phyloP scores from a whole-genome alignment of 2,797 vertebrate genomes.

The Hippoglossus hippoglossus region DNA sequence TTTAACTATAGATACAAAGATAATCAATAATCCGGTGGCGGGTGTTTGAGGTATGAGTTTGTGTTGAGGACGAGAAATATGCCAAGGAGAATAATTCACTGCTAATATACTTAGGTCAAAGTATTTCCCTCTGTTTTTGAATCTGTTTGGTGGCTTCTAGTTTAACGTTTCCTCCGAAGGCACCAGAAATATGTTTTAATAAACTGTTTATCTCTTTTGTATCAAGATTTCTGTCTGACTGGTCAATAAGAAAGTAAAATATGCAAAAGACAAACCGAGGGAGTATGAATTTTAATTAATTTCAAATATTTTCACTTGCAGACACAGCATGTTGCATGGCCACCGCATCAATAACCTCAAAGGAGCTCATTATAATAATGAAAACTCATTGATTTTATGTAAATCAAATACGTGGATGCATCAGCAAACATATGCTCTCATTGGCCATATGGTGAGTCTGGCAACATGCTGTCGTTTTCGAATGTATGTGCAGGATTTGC shows the following conservation, averaged over 20 bases:
- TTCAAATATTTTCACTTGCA: slow-evolving; percentile 2
- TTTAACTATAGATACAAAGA: slow-evolving; percentile 25
- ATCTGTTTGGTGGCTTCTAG: background rate
- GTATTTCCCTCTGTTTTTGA: slow-evolving; percentile 2
- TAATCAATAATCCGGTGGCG: slow-evolving; percentile 25
- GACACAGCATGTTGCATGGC: slow-evolving; percentile 4
- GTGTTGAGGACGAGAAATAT: slow-evolving; percentile 27
- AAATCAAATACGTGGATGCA: slow-evolving; percentile 21
- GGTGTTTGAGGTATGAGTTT: slow-evolving; percentile 25
- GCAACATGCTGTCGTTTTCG: background rate
- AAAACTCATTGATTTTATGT: slow-evolving; percentile 59
- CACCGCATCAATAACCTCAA: slow-evolving; percentile 37
- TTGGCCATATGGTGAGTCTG: slow-evolving; percentile 2
- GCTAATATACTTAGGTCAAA: slow-evolving; percentile 23
- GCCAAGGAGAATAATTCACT: slow-evolving; percentile 14
- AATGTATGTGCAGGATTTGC: slow-evolving; percentile 3
- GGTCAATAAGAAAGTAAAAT: slow-evolving; percentile 17
- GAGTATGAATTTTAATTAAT: slow-evolving; percentile 10
- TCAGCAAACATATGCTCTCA: slow-evolving; percentile 13
- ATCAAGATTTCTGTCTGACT: background rate
- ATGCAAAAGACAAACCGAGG: slow-evolving; percentile 23
- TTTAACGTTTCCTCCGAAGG: background rate
- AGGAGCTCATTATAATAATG: slow-evolving; percentile 44
- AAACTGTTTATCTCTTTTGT: background rate
- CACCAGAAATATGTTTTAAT: slow-evolving; percentile 2